Evolutionary conservation across 2,888 invertebrate genomes (phyloP).

Genomic region (Ormia ochracea): DNA sequence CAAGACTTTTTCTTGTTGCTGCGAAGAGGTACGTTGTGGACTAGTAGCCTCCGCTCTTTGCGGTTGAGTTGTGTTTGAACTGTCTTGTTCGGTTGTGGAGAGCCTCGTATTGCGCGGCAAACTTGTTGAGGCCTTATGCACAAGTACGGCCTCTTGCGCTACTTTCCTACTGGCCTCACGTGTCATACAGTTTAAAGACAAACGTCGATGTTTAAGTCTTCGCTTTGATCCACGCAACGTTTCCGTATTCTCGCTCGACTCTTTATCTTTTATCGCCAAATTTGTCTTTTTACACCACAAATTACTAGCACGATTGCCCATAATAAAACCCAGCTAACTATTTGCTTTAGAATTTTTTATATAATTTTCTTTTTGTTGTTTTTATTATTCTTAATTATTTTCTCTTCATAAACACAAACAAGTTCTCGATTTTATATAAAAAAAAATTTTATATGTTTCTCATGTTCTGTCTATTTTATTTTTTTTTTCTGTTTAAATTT

Average conservation of each 20-base stretch:
- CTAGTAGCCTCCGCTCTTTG: neutral
- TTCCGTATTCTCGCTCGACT: constrained; percentile 42
- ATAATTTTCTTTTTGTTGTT: neutral
- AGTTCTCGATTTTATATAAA: too few species aligned
- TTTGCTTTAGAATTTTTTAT: neutral
- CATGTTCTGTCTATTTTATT: neutral
- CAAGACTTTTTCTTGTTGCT: neutral
- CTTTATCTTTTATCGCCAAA: constrained; percentile 54
- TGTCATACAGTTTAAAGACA: constrained; percentile 69
- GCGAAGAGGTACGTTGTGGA: neutral
- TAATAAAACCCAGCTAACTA: constrained; percentile 65
- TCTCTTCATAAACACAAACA: too few species aligned
- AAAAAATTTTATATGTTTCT: too few species aligned
- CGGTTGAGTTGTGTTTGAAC: neutral
- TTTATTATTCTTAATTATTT: too few species aligned
- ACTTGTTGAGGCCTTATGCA: constrained; percentile 20
- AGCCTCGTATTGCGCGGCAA: constrained; percentile 42
- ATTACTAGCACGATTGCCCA: constrained; percentile 76
- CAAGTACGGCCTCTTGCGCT: constrained; percentile 8
- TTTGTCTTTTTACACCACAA: constrained; percentile 75
- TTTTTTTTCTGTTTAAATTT: neutral
- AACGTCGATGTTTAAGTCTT: constrained; percentile 64
- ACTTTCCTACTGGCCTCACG: constrained; percentile 13
- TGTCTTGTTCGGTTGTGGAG: constrained; percentile 18
- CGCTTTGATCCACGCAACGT: constrained; percentile 44